These are phyloP conservation scores for Manduca sexta DNA, from an alignment of 1,140 invertebrate species.

Conservation along the genomic window DNA sequence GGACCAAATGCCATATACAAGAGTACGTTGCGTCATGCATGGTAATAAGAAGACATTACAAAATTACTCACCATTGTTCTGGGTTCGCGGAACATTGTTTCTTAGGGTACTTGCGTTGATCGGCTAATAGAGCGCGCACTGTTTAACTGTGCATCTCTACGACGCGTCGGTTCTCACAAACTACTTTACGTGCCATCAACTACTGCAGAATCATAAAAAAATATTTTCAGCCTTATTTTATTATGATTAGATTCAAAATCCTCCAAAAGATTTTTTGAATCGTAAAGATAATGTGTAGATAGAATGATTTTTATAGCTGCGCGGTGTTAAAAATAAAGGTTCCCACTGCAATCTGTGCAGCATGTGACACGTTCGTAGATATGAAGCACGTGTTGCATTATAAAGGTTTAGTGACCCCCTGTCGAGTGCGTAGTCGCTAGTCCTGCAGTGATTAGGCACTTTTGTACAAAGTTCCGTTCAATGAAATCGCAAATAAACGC, in stretches of 20 bases:
- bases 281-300: too few relatives aligned
- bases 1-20: constrained; percentile 28
- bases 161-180: constrained; percentile 18
- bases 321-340: constrained; percentile 8
- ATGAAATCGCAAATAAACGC: too few relatives aligned
- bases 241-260: too few relatives aligned
- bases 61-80: constrained; percentile 68
- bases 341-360: constrained; percentile 21
- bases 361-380: constrained; percentile 18
- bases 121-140: constrained; percentile 44
- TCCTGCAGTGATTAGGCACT: constrained; percentile 30
- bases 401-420: constrained; percentile 30
- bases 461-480: constrained; percentile 1
- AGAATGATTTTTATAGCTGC: too few relatives aligned
- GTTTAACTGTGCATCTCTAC: constrained; percentile 52
- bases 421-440: constrained; percentile 6
- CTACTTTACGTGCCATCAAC: neutral
- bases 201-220: too few relatives aligned
- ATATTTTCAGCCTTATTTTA: too few relatives aligned
- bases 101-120: constrained; percentile 37
- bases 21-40: constrained; percentile 59
- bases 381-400: constrained; percentile 30
- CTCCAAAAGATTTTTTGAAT: too few relatives aligned
- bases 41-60: constrained; percentile 68
- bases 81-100: constrained; percentile 56